Conservation (phyloP, 2,113 vertebrate species). For the Mionectes macconnelli region DNA sequence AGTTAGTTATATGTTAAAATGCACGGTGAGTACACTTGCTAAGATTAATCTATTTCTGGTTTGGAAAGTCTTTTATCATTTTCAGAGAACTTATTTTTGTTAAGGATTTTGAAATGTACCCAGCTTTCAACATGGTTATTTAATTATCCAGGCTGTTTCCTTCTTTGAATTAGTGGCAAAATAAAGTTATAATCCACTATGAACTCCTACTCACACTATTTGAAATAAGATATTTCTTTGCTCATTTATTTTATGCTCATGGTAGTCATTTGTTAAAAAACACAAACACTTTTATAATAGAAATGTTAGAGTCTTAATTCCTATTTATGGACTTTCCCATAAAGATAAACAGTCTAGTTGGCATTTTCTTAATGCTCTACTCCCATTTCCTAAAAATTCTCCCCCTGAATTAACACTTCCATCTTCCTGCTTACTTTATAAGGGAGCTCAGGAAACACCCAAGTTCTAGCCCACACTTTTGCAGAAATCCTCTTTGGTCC, state of each 20-base stretch:
- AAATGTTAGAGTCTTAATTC: background rate
- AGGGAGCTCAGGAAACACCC: background rate
- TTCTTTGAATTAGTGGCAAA: background rate
- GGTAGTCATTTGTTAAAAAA: background rate
- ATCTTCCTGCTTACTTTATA: background rate
- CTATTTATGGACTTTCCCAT: background rate
- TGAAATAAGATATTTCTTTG: background rate
- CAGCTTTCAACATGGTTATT: background rate
- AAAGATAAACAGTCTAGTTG: background rate
- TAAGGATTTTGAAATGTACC: background rate
- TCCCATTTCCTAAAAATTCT: background rate
- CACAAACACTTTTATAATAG: background rate
- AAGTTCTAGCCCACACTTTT: background rate
- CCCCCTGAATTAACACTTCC: background rate
- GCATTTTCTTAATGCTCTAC: background rate
- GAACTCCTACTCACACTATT: background rate
- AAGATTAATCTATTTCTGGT: background rate
- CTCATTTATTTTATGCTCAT: background rate
- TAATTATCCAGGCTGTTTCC: background rate
- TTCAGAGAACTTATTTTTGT: background rate
- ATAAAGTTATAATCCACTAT: background rate
- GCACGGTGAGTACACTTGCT: background rate
- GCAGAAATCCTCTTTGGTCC: background rate
- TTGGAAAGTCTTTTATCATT: background rate
- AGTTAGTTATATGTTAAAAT: background rate